Base-by-base conservation (phyloP, 2,113 vertebrate species). In the Peromyscus maniculatus region DNA sequence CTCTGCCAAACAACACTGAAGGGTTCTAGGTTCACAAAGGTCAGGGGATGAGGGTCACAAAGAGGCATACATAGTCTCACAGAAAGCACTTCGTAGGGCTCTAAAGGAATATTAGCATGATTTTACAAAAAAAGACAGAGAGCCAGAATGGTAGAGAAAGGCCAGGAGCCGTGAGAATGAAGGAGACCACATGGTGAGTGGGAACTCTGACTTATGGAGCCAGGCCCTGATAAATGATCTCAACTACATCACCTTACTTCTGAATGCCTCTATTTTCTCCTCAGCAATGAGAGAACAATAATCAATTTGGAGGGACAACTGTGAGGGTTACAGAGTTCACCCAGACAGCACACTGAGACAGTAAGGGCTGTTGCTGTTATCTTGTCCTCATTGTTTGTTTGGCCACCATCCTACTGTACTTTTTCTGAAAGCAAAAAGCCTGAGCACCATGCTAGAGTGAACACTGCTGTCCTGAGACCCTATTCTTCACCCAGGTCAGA, bases 381-480 rank as follows among this genome's bases (percentile, higher is more conserved):
- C 69, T 84, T 7, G 36, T 46, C 24, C 24, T 5, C 43, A 15
- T 36, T 3, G 36, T 46, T 67, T 90, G 3, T 66, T 66, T 96
- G 28, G n/a, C 9, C 16, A 78, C 67, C 31, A 57, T 57, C 39
- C 31, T 71, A 66, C 69, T 93, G 8, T 31, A 22, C 89, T 94
- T 94, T 91, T 80, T 78, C n/a, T 64, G 11, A 22, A 93, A 57
- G 43, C 5, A 93, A 97, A 96, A 82, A 10, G 84, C 13, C 52
- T 71, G 69, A 49, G 55, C 78, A 26, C 75, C 55, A 66, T 16
- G 21, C 36, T n/a, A 10, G 33, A 82, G 36, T 57, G 78, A 64
- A 62, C 87, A n/a, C 77, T 49, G 75, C 77, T 49, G 75, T n/a
- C 59, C 72, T 86, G 87, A 96, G 31, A 24, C 55, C 31, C 69